Evolutionary conservation across 2,888 invertebrate species (phyloP), one percentile per base, ranked within the genome.

Genomic region (Sarcophaga rosellei): DNA sequence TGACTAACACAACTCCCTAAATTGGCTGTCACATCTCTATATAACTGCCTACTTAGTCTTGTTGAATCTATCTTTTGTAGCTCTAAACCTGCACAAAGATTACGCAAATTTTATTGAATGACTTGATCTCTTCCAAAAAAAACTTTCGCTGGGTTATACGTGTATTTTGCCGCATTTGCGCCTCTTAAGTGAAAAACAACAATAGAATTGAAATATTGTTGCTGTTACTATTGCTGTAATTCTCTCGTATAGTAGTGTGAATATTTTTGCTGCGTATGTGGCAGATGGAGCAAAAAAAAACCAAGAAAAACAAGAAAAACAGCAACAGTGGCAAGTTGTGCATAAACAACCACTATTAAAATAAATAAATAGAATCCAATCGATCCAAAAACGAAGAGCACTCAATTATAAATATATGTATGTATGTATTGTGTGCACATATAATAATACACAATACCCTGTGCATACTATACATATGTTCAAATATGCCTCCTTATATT

Each of bases 351-450:
- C 65, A 69, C 83, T 81, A 77, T 81, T 81, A 77, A 81, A 86
- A 81, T 74, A 86, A 83, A 86, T 68, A 74, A 53, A 69, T 59
- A 80, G 66, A 72, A 73, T 72, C 63, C 57, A 81, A 83, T 81
- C 25, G 81, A 77, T 35, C 6, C 35, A 35, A 35, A 35, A 35
- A 35, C 35, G 47, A 77, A 44, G 12, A 77, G 63, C 77, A 86
- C 77, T 86, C 69, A 77, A 86, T 86, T 86, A 86, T 80, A 75
- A 82, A 76, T 80, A 74, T 44, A 61, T 17, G 72, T 23, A 63
- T 44, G 65, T 47, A 15, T 47, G 15, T 4, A 47, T 47, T 47
- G 47, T 47, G 15, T 15, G 15, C 15, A 15, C 15, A 47, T 47
- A 47, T 47, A 47, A 63, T 12, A 63, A 25, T 62, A 47, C 61